Evolutionary conservation across 2,797 vertebrate species (phyloP).

Genomic region (Gobionotothen gibberifrons): DNA sequence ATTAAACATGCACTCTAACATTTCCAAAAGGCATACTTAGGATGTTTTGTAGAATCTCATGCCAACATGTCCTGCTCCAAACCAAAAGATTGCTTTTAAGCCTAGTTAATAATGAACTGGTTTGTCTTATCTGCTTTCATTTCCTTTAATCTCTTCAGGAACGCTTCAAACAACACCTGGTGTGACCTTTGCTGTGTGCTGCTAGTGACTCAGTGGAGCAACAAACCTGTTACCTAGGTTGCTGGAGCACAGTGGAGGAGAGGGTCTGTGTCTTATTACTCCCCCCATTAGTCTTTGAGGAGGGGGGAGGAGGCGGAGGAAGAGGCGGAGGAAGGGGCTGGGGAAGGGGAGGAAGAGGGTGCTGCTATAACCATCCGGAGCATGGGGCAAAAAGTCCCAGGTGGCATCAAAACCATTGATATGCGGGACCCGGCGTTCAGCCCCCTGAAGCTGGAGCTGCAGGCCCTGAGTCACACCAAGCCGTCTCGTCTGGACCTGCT

Average conservation of each 20-base stretch:
- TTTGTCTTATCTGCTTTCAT: slow-evolving; percentile 47
- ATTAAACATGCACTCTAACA: slow-evolving; percentile 1
- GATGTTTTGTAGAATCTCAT: slow-evolving; percentile 7
- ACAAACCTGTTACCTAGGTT: slow-evolving; percentile 43
- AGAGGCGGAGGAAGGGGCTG: slow-evolving; percentile 43
- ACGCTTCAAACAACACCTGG: slow-evolving; percentile 45
- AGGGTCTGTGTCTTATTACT: slow-evolving; percentile 66
- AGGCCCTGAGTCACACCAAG: slow-evolving; percentile 93
- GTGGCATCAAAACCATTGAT: slow-evolving; percentile 98
- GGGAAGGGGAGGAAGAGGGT: slow-evolving; percentile 44
- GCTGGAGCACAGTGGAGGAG: slow-evolving; percentile 65
- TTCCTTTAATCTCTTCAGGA: slow-evolving; percentile 77
- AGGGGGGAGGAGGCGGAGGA: slow-evolving; percentile 60
- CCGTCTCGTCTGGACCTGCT: slow-evolving; percentile 95
- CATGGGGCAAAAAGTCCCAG: slow-evolving; percentile 99
- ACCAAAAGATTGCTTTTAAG: background rate
- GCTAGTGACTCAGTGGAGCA: slow-evolving; percentile 43
- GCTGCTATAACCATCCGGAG: slow-evolving; percentile 69
- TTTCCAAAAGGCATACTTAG: background rate
- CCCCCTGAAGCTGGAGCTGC: slow-evolving; percentile 93
- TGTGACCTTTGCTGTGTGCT: slow-evolving; percentile 61
- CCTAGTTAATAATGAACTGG: slow-evolving; percentile 53
- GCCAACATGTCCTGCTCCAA: background rate
- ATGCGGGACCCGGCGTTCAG: slow-evolving; percentile 95
- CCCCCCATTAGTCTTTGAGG: slow-evolving; percentile 74